Evolutionary conservation across 2,797 vertebrate genomes (phyloP).

Genomic region (Poecilia velifera): DNA sequence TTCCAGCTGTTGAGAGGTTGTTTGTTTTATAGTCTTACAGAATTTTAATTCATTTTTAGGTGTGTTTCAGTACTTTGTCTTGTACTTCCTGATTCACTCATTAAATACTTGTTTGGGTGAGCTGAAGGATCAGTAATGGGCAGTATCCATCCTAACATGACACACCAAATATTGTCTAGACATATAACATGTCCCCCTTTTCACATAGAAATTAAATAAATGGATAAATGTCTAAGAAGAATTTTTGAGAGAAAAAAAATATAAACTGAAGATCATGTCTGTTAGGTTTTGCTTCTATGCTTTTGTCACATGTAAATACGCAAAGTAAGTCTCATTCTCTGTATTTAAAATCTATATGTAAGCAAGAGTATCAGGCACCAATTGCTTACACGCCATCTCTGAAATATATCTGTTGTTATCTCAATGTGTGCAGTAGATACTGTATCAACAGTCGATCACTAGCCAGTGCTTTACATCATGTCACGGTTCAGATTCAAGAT

Average conservation of each 20-base stretch:
- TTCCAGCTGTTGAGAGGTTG: conserved; percentile 29
- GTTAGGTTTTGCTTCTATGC: conserved; percentile 46
- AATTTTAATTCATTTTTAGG: conserved; percentile 29
- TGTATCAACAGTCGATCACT: conserved; percentile 64
- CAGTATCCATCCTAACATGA: background rate
- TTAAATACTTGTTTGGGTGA: conserved; percentile 39
- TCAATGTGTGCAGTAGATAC: conserved; percentile 71
- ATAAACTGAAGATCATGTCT: conserved; percentile 35
- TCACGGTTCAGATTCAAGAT: conserved; percentile 60
- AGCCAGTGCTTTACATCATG: conserved; percentile 75
- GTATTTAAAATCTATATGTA: conserved; percentile 49
- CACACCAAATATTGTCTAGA: background rate
- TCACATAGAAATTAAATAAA: conserved; percentile 19
- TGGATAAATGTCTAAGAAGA: conserved; percentile 22
- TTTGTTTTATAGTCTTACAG: conserved; percentile 43
- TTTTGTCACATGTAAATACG: conserved; percentile 47
- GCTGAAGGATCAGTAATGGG: conserved; percentile 17
- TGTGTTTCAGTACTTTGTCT: conserved; percentile 55
- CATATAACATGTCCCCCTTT: background rate
- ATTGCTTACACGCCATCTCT: conserved; percentile 67
- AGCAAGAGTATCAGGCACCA: conserved; percentile 48
- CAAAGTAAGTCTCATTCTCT: conserved; percentile 30
- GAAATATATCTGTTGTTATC: conserved; percentile 65
- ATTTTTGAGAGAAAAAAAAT: conserved; percentile 18
- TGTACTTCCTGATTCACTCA: conserved; percentile 35